Percentiles rank a stretch among this genome's conserved stretches.
Conservation (phyloP, 1,140 invertebrate genomes). For the Nephotettix cincticeps region DNA sequence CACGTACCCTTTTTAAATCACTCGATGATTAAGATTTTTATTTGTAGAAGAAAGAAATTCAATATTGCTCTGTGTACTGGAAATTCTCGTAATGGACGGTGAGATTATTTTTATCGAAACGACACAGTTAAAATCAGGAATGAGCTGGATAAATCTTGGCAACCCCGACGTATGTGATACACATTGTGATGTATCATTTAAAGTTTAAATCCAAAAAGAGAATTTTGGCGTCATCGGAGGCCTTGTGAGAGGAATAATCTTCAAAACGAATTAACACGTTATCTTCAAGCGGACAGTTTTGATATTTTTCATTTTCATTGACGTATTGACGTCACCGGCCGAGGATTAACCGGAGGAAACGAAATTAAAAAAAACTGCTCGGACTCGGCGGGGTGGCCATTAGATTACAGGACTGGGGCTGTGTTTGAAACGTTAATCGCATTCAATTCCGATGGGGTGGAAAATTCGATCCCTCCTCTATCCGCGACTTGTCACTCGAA, state of each 20-base stretch:
- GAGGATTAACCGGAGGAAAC: neutral
- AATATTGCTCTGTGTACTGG: no score
- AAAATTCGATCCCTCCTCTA: constrained; percentile 38
- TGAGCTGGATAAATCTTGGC: no score
- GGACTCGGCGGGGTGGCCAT: constrained; percentile 1
- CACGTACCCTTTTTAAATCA: no score
- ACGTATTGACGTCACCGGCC: neutral
- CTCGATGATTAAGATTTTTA: no score
- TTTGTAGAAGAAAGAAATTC: no score
- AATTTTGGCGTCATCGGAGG: no score
- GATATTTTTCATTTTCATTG: neutral
- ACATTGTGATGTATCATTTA: no score
- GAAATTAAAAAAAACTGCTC: constrained; percentile 5
- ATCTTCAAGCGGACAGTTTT: neutral
- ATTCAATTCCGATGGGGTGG: constrained; percentile 44
- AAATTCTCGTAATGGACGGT: no score
- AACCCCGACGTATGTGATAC: no score
- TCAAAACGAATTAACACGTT: neutral
- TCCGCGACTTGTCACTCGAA: constrained; percentile 23
- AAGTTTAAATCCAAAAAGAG: no score
- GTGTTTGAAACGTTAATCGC: constrained; percentile 38
- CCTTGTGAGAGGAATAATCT: neutral
- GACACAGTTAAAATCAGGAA: no score
- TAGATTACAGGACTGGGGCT: constrained; percentile 35
- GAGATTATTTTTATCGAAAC: no score